Evolutionary conservation across 2,797 vertebrate species (phyloP).

Genomic region (Mormyrops attenuatus): DNA sequence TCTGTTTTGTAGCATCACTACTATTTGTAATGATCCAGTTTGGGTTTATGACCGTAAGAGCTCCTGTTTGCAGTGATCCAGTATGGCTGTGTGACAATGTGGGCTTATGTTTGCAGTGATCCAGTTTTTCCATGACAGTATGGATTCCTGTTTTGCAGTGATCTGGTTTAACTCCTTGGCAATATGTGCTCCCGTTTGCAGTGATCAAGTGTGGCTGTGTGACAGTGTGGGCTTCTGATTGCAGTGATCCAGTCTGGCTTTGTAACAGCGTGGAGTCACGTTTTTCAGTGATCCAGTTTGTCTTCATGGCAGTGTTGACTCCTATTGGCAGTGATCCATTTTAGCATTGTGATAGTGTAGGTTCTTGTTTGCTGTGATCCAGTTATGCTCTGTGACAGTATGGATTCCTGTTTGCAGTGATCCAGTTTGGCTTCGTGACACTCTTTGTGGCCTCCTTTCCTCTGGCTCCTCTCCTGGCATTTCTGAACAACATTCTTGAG

Average conservation of each 20-base stretch:
- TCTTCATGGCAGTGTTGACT: background rate
- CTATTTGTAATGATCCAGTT: no score
- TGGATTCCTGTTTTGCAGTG: background rate
- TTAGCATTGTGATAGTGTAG: background rate
- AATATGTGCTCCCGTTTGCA: no score
- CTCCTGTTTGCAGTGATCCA: background rate
- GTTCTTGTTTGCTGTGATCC: background rate
- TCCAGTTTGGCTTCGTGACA: conserved; percentile 94
- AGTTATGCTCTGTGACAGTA: background rate
- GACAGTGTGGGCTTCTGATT: background rate
- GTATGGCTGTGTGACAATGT: no score
- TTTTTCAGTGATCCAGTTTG: background rate
- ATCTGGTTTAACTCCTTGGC: background rate
- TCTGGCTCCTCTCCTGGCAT: conserved; percentile 82
- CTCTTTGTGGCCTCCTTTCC: conserved; percentile 93
- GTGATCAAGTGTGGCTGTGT: background rate
- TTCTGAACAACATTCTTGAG: conserved; percentile 88
- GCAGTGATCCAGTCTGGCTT: background rate
- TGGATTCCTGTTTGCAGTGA: conserved; percentile 61
- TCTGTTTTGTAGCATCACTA: background rate
- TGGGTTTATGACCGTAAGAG: background rate
- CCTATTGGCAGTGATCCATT: background rate
- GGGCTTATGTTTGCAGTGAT: background rate
- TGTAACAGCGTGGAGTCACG: background rate
- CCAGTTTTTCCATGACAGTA: background rate